Conservation (phyloP, 2,888 invertebrate genomes). For the Acanthococcus lagerstroemiae region DNA sequence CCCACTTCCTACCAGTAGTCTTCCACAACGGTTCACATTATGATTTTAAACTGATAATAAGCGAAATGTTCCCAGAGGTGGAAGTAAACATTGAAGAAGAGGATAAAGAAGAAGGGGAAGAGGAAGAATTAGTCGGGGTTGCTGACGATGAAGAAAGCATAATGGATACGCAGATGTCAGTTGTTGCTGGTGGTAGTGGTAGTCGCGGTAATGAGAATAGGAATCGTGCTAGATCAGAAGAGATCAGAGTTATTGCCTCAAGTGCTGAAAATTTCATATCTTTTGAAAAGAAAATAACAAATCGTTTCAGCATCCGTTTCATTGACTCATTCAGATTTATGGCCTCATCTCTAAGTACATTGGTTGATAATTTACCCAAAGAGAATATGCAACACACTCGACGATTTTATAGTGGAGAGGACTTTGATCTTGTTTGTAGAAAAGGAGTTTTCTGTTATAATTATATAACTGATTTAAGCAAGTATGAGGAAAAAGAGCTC, state of each 20-base stretch:
- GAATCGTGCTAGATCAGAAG: too few relatives aligned
- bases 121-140: not conserved
- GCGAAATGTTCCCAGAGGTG: not conserved
- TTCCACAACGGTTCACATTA: not conserved
- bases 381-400: not conserved
- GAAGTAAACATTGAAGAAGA: not conserved
- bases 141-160: not conserved
- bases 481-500: not conserved
- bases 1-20: not conserved
- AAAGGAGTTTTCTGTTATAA: constrained; percentile 1
- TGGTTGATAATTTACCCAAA: not conserved
- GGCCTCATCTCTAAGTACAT: not conserved
- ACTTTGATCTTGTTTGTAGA: not conserved
- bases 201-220: not conserved
- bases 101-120: not conserved
- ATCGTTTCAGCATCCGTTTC: not conserved
- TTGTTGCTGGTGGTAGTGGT: not conserved
- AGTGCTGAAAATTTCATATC: not conserved
- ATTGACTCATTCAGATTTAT: not conserved
- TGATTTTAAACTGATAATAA: not conserved
- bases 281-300: not conserved
- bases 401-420: not conserved
- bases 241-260: too few relatives aligned
- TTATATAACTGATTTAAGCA: not conserved
- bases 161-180: not conserved